phyloP scores from a whole-genome alignment of 2,888 invertebrate genomes.

The Clunio marinus region DNA sequence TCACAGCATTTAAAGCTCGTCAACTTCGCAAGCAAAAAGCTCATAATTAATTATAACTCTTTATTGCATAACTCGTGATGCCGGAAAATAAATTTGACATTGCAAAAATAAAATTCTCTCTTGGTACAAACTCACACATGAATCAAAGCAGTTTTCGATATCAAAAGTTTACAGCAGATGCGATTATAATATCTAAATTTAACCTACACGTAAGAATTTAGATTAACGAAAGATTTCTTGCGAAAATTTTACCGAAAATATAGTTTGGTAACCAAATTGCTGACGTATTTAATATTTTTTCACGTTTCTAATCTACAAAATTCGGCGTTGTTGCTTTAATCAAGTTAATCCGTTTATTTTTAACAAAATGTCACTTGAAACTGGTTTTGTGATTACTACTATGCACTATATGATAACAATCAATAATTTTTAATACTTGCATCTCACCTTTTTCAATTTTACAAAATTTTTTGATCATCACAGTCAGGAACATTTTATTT shows the following conservation, averaged over 20 bases:
- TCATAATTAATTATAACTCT: neutral
- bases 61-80: neutral
- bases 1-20: no score
- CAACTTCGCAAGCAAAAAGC: no score
- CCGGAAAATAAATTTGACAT: slow-evolving; percentile 1
- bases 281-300: no score
- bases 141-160: neutral
- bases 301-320: no score
- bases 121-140: neutral
- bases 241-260: no score
- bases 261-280: no score
- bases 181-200: neutral
- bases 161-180: neutral
- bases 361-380: no score
- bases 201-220: neutral
- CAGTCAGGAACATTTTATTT: neutral
- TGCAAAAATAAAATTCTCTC: neutral
- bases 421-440: neutral
- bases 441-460: neutral
- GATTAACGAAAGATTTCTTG: no score
- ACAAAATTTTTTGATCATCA: neutral
- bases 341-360: no score
- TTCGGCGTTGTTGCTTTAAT: no score
- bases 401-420: no score
- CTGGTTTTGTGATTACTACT: no score